phyloP scores from a whole-genome alignment of 2,113 vertebrate genomes.

The Macroglossus sobrinus region DNA sequence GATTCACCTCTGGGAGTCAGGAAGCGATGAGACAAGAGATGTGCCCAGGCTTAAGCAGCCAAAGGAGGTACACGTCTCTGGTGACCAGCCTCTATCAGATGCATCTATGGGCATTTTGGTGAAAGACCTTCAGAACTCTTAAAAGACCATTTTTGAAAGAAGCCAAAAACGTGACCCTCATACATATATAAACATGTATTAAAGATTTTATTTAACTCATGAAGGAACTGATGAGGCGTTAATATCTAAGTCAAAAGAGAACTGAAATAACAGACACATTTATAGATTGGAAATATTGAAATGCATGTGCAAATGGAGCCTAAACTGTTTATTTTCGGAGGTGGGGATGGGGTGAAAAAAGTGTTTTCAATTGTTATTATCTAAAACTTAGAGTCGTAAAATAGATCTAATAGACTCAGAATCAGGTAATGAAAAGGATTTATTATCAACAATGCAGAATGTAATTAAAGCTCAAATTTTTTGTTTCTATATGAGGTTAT shows the following conservation, averaged over 20 bases:
- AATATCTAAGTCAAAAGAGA: not conserved
- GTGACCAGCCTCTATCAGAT: not conserved
- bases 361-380: not conserved
- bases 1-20: not conserved
- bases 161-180: not conserved
- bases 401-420: not conserved
- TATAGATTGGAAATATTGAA: not conserved
- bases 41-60: not conserved
- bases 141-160: not conserved
- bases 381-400: not conserved
- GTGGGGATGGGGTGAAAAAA: too few species aligned
- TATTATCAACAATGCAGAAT: not conserved
- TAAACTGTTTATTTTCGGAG: not conserved
- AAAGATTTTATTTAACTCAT: not conserved
- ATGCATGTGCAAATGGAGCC: not conserved
- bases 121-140: not conserved
- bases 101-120: not conserved
- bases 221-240: not conserved
- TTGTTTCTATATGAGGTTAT: not conserved
- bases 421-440: not conserved
- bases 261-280: not conserved
- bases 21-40: not conserved
- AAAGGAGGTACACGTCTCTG: not conserved
- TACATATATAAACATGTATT: not conserved
- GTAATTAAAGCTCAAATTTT: not conserved